A percentile compares a stretch with the other conserved stretches of the same genome.
Conservation (phyloP, 2,113 vertebrate species). For the Corvus moneduloides region DNA sequence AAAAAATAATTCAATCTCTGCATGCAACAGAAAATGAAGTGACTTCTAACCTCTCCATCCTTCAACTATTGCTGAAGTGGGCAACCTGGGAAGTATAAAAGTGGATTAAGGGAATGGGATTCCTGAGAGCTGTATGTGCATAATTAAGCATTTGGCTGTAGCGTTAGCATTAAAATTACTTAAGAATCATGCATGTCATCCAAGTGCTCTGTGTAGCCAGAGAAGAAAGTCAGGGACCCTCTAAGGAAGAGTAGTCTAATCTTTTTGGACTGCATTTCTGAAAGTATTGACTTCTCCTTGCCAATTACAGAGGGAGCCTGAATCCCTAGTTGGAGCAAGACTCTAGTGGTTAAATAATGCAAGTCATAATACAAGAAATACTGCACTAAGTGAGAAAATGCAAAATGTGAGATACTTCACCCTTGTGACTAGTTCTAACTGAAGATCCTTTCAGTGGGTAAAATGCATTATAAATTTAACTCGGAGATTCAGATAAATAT, state of each 20-base stretch:
- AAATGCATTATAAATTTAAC: not conserved
- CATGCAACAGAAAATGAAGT: not conserved
- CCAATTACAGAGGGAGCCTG: not conserved
- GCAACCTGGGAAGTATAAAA: not conserved
- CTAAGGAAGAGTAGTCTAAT: not conserved
- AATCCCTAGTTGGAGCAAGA: not conserved
- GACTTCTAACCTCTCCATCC: not conserved
- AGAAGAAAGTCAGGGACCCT: not conserved
- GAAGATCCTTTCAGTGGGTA: not conserved
- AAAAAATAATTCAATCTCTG: not conserved
- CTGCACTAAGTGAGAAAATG: not conserved
- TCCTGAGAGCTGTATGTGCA: not conserved
- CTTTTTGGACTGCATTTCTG: not conserved
- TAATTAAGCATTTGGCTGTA: not conserved
- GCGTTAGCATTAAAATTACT: not conserved
- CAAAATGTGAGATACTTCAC: not conserved
- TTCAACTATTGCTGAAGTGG: not conserved
- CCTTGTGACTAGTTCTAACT: not conserved
- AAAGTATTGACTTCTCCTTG: not conserved
- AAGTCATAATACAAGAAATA: not conserved
- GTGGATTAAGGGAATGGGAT: not conserved
- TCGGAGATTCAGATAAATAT: not conserved
- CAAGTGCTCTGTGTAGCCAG: not conserved
- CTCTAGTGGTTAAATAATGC: not conserved
- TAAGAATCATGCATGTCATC: not conserved